Evolutionary conservation across 2,888 invertebrate species (phyloP), one percentile per base, ranked within the genome.

Genomic region (Eupsilia transversa): DNA sequence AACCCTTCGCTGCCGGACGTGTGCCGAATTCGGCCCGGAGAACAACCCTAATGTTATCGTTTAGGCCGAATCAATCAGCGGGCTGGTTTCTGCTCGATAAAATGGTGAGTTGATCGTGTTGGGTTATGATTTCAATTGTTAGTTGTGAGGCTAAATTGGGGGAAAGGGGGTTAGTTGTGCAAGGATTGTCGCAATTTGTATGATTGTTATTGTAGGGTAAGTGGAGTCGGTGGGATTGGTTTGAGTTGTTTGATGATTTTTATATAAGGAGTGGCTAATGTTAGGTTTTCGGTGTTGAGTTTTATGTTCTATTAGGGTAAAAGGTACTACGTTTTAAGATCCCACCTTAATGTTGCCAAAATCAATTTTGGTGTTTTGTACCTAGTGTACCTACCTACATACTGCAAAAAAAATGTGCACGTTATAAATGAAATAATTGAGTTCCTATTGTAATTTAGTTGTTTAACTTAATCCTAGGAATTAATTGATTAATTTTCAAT

Each of bases 41-140:
- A 69, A 82, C 80, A 82, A 56, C 82, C 72, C 72, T 86, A 85
- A 85, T 85, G 67, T 78, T 70, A 85, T 75, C 85, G 78, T 80
- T 86, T 87, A 85, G 72, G 64, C 70, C 38, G 66, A 83, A 87
- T 87, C 87, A 86, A 85, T 87, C 85, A 85, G 82, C 33, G 43
- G 59, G 49, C 69, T 70, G 76, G 65, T 80, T 82, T 80, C 74
- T 77, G 71, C 70, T 70, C 75, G 85, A 83, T 83, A 85, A 80
- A 79, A 77, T 83, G 56, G 63, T 43, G 61, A 84, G 75, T 82
- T 67, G 79, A 84, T 86, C 73, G 77, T 72, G 69, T 73, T 27
- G 68, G 75, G 72, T 84, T 85, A 86, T 82, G 77, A 82, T 76
- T 87, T 82, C 54, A 67, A 74, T 72, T 80, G 72, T 74, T 41